A percentile compares a stretch with the other conserved stretches of the same genome.
Conservation (phyloP, 2,888 invertebrate genomes). For the Tuta absoluta region DNA sequence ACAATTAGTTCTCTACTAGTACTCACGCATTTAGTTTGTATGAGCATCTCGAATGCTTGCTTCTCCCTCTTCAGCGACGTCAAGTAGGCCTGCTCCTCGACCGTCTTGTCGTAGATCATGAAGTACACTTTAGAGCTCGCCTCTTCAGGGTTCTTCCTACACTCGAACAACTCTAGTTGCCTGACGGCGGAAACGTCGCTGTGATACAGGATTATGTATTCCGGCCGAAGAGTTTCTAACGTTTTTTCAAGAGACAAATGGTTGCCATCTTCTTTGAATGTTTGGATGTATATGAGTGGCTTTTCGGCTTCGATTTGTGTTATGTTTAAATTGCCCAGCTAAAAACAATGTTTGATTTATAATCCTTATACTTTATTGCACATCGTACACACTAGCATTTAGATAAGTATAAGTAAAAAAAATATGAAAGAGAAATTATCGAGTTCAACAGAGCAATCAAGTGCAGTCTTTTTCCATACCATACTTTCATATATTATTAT, state of each 20-base stretch:
- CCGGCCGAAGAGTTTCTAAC: slow-evolving; percentile 86
- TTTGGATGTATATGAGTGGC: slow-evolving; percentile 88
- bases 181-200: slow-evolving; percentile 92
- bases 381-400: no score
- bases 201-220: slow-evolving; percentile 94
- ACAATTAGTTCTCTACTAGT: no score
- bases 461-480: no score
- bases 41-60: slow-evolving; percentile 95
- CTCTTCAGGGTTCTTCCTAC: slow-evolving; percentile 73
- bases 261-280: slow-evolving; percentile 88
- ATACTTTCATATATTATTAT: no score
- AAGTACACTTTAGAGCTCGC: slow-evolving; percentile 89
- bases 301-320: slow-evolving; percentile 82
- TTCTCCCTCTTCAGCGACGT: slow-evolving; percentile 95
- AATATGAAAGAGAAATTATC: no score
- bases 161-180: slow-evolving; percentile 93
- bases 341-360: slow-evolving; percentile 41
- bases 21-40: slow-evolving; percentile 94
- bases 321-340: slow-evolving; percentile 86
- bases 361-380: no score
- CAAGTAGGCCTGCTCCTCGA: slow-evolving; percentile 98
- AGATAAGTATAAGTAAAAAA: no score
- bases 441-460: no score
- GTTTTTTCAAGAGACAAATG: slow-evolving; percentile 86
- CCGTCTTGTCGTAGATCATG: slow-evolving; percentile 93